phyloP scores from a whole-genome alignment of 2,797 vertebrate genomes.

The Cryptoprocta ferox region DNA sequence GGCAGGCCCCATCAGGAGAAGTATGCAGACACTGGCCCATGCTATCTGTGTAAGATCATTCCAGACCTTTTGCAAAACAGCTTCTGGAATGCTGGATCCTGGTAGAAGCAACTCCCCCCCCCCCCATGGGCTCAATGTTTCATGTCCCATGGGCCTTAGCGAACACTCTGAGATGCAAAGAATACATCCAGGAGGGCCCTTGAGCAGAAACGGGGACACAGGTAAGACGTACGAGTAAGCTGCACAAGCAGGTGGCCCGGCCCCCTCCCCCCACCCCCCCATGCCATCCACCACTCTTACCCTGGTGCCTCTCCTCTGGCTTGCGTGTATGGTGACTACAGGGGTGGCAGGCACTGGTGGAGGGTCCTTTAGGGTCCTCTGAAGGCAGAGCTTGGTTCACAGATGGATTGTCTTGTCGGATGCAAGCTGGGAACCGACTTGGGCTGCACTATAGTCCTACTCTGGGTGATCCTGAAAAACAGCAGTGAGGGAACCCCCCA shows the following conservation, averaged over 20 bases:
- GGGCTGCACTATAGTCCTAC: background rate
- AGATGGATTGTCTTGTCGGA: background rate
- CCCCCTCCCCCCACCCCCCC: background rate
- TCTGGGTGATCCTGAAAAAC: background rate
- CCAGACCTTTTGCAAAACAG: background rate
- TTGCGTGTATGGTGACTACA: background rate
- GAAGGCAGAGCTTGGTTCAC: background rate
- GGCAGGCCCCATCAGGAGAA: background rate
- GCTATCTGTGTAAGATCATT: background rate
- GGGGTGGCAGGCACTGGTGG: background rate
- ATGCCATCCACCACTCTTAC: background rate
- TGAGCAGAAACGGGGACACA: background rate
- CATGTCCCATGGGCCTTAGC: background rate
- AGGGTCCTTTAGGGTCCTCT: background rate
- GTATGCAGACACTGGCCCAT: background rate
- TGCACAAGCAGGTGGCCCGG: too few relatives aligned
- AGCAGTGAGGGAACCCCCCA: background rate
- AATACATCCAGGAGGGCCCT: background rate
- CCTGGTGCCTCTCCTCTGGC: background rate
- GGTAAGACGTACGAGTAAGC: background rate
- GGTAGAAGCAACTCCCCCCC: too few relatives aligned
- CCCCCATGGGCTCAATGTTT: background rate
- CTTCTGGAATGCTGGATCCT: background rate
- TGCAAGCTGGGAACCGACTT: background rate
- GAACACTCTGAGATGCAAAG: background rate